Evolutionary conservation across 2,797 vertebrate genomes (phyloP).

Genomic region (Natrix natrix): DNA sequence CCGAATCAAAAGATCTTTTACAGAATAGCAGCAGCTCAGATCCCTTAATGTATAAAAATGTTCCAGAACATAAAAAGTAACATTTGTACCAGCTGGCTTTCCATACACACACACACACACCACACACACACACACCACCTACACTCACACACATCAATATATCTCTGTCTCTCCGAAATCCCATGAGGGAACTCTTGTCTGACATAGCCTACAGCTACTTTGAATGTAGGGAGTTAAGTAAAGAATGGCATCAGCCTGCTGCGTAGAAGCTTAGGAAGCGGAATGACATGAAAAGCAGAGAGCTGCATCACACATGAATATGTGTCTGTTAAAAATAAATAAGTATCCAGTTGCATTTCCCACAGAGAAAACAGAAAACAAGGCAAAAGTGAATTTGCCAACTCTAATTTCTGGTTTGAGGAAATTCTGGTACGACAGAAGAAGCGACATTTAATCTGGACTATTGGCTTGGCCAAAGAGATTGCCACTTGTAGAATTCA

Average conservation of each 20-base stretch:
- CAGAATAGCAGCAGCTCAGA: slow-evolving; percentile 55
- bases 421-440: not conserved
- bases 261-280: slow-evolving; percentile 22
- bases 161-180: slow-evolving; percentile 25
- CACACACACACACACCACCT: no score
- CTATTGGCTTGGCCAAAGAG: not conserved
- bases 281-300: slow-evolving; percentile 42
- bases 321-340: slow-evolving; percentile 63
- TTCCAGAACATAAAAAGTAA: slow-evolving; percentile 24
- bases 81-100: slow-evolving; percentile 31
- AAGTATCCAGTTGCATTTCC: slow-evolving; percentile 8
- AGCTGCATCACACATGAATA: not conserved
- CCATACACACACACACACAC: no score
- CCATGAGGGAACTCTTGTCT: slow-evolving; percentile 42
- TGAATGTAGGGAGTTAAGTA: slow-evolving; percentile 45
- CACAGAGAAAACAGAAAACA: slow-evolving; percentile 47
- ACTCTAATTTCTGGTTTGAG: slow-evolving; percentile 46
- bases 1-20: slow-evolving; percentile 59
- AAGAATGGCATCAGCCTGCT: slow-evolving; percentile 31
- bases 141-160: not conserved
- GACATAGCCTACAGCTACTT: slow-evolving; percentile 55
- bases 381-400: slow-evolving; percentile 57
- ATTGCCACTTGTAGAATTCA: not conserved
- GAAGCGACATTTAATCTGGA: not conserved
- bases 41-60: slow-evolving; percentile 47